phyloP scores from a whole-genome alignment of 1,140 invertebrate genomes.

The Lasioglossum baleicum region DNA sequence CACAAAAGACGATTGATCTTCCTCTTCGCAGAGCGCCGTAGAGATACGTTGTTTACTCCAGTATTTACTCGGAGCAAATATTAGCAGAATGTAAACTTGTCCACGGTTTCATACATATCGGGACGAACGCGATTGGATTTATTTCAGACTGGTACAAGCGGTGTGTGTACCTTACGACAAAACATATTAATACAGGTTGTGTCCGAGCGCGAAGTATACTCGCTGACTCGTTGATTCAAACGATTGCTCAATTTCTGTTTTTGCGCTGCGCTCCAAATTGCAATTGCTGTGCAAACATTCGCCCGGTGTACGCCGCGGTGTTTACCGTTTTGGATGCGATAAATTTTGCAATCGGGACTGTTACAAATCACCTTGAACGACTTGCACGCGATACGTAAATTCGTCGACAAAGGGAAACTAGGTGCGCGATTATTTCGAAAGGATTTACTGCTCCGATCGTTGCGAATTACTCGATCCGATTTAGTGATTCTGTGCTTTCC shows the following conservation, averaged over 20 bases:
- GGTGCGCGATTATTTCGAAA: background rate
- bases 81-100: conserved; percentile 15
- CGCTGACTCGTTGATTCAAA: background rate
- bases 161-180: background rate
- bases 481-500: too few species aligned
- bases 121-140: conserved; percentile 6
- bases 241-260: background rate
- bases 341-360: too few species aligned
- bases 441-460: background rate
- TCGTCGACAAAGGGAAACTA: too few species aligned
- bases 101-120: background rate
- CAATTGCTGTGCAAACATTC: background rate
- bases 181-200: background rate
- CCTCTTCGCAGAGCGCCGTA: background rate
- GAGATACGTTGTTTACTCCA: background rate
- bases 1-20: background rate
- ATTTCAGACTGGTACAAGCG: background rate
- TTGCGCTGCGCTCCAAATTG: too few species aligned
- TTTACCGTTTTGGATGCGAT: background rate
- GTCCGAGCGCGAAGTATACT: too few species aligned
- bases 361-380: too few species aligned
- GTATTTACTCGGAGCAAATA: conserved; percentile 21
- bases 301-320: too few species aligned
- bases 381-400: too few species aligned
- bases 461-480: too few species aligned